Evolutionary conservation across 2,113 vertebrate species (phyloP).

Genomic region (Numenius arquata): DNA sequence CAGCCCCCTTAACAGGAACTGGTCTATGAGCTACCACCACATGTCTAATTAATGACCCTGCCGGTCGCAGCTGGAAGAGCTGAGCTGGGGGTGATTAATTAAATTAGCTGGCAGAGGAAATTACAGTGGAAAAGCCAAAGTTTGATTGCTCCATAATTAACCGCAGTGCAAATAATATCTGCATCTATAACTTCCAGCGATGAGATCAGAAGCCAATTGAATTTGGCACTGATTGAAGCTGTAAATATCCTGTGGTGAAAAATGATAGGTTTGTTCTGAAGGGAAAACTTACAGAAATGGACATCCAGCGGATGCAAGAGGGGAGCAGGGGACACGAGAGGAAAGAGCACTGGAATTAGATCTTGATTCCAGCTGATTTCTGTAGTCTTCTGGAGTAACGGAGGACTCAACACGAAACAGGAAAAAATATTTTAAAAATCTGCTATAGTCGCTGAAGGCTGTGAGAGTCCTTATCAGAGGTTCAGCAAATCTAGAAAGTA

Average conservation of each 20-base stretch:
- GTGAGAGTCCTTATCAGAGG: not conserved
- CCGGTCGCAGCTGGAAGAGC: constrained; percentile 84
- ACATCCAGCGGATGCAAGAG: constrained; percentile 63
- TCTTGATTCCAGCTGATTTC: constrained; percentile 47
- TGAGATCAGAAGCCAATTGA: constrained; percentile 81
- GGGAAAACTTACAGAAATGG: constrained; percentile 78
- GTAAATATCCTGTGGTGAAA: constrained; percentile 82
- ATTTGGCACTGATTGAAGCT: constrained; percentile 80
- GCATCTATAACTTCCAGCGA: constrained; percentile 80
- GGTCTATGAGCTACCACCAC: constrained; percentile 74
- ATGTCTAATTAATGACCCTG: constrained; percentile 87
- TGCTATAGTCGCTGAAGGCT: not conserved
- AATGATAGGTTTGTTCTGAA: constrained; percentile 84
- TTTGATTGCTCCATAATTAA: constrained; percentile 89
- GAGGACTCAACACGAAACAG: not conserved
- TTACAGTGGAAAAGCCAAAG: constrained; percentile 87
- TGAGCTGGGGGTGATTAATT: constrained; percentile 89
- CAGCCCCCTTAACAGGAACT: constrained; percentile 71
- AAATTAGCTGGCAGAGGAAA: constrained; percentile 90
- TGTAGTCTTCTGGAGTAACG: not conserved
- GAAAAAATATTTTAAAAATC: not conserved
- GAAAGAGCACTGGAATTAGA: constrained; percentile 33
- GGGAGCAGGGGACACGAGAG: constrained; percentile 50
- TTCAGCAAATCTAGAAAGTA: not conserved
- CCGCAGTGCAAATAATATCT: constrained; percentile 85